Conservation (phyloP, 2,888 invertebrate species). For the Amblyjoppa fuscipennis region DNA sequence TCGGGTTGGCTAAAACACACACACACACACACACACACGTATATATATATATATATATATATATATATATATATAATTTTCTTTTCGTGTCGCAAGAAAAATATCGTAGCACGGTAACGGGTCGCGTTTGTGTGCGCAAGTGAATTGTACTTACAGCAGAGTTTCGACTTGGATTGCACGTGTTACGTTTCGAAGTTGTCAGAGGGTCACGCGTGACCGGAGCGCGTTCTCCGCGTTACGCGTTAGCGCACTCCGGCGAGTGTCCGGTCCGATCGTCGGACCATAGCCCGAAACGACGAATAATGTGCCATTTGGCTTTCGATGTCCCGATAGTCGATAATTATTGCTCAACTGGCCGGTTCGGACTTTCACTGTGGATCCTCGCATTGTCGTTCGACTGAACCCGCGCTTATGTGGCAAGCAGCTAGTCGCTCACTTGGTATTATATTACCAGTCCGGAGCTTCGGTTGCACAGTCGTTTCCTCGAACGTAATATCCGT, state of each 20-base stretch:
- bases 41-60: background rate
- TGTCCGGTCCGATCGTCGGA: conserved; percentile 19
- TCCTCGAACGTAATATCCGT: conserved; percentile 12
- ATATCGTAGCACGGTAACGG: conserved; percentile 57
- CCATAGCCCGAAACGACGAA: conserved; percentile 29
- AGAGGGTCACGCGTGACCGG: conserved; percentile 53
- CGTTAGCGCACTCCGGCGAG: conserved; percentile 30
- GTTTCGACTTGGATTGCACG: conserved; percentile 20
- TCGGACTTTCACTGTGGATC: conserved; percentile 41
- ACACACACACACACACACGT: no score
- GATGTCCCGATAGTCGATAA: conserved; percentile 55
- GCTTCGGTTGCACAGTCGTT: conserved; percentile 6
- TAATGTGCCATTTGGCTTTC: conserved; percentile 3
- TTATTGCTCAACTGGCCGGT: conserved; percentile 53
- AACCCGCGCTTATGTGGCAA: conserved; percentile 26
- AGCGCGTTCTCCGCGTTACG: conserved; percentile 47
- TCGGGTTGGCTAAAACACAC: background rate
- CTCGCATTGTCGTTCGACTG: conserved; percentile 13
- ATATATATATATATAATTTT: background rate
- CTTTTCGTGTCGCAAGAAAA: conserved; percentile 53
- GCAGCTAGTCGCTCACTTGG: background rate
- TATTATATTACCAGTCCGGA: conserved; percentile 4
- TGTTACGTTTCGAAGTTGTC: background rate
- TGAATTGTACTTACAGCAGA: conserved; percentile 28
- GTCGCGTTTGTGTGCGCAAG: conserved; percentile 23